Evolutionary conservation across 2,113 vertebrate species (phyloP), one percentile per base, ranked within the genome.

Genomic region (Choloepus hoffmanni): DNA sequence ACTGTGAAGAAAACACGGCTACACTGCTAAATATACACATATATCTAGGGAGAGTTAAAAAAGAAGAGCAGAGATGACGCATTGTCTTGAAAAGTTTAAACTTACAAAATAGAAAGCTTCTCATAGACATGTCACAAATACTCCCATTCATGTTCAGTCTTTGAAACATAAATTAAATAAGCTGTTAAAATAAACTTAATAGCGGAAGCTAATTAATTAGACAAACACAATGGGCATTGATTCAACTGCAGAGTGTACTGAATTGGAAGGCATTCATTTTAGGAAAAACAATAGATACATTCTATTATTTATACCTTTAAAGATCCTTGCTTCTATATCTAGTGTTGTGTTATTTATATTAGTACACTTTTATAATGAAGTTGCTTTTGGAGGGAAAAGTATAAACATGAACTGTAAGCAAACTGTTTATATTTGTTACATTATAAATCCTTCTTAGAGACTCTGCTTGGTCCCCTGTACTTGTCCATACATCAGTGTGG

Each of bases 121-220:
- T 55, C 55, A 79, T 2, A 76, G 53, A 55, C 40, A 43, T 68
- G 30, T 55, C 14, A 88, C 24, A 88, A 81, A 63, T 62, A 7
- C 1, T 53, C 58, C 24, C 28, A 76, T 21, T 48, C 76, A 72
- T 16, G 30, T 55, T 82, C 65, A 60, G 53, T 48, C 28, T 87
- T 28, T 53, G 16, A 94, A 86, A 90, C 48, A 87, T 13, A 58
- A 91, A 67, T 19, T 53, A 68, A 89, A 79, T 77, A 88, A 93
- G 36, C 12, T 67, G 58, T 45, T 92, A 78, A 43, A 85, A 90
- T 87, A 77, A 93, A 85, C 36, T 28, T 33, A 55, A 72, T 45
- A 36, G 21, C 30, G 16, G 43, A 72, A 60, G 53, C 62, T 96
- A 79, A 88, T 85, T 58, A 72, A 95, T 36, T 36, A 36, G 28